Base-by-base conservation (phyloP, 2,888 invertebrate genomes). In the Clistopyga incitator region DNA sequence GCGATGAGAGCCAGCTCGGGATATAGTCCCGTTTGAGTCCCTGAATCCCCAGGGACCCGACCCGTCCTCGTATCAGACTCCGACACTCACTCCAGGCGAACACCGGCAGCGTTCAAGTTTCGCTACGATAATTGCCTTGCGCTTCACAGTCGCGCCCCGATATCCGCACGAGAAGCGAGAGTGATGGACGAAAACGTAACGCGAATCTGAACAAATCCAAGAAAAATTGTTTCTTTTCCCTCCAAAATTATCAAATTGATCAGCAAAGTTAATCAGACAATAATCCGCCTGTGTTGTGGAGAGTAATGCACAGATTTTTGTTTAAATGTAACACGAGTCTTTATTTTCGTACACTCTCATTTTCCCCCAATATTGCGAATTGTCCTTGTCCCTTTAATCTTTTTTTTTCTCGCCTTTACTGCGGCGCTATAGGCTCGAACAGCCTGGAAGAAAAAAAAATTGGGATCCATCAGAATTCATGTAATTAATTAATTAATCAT, bases 71-170 rank as follows among this genome's bases (percentile, higher is more conserved):
- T 92, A 92, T 92, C 92, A 92, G 92, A 90, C 91, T 89, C 90
- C 89, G 90, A 92, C 92, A 92, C 92, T 92, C 88, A 86, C 70
- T 82, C 82, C 88, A 85, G 82, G 86, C 88, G 88, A 86, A 86
- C 87, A 82, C 88, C 86, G 82, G 65, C 81, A 67, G 81, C 91
- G 91, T 92, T 91, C 92, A 90, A 92, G 91, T 91, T 92, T 91
- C 91, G 92, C 91, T 89, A 90, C 91, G 92, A 92, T 92, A 92
- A 92, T 92, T 92, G 92, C 91, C 90, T 92, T 90, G 81, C 90
- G 91, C 92, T 91, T 90, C 90, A 90, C 91, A 91, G 91, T 91
- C 87, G 91, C 90, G 91, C 90, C 74, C 77, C 85, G 88, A 87
- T 89, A 89, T 90, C 80, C 42, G 72, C 56, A 56, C 23, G 75